Evolutionary conservation across 2,888 invertebrate genomes (phyloP), one percentile per base, ranked within the genome.

Genomic region (Yponomeuta malinellus): DNA sequence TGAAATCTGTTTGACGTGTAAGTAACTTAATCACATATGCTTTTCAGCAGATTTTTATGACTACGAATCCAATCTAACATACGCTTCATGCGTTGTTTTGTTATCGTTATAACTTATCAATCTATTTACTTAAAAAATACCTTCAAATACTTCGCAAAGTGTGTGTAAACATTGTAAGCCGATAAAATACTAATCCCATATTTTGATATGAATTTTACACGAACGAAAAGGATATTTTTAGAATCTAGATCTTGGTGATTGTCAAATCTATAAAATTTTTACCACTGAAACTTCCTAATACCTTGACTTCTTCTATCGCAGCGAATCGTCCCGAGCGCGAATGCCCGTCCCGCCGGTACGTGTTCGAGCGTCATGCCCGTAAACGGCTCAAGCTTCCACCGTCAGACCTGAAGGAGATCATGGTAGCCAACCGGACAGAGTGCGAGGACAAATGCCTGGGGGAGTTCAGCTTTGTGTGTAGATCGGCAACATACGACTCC

Each of bases 391-490:
- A 97, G 82, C 92, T 97, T 37, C 96, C 96, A 15, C 90, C 95
- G 64, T 95, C 96, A 8, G 97, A 97, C 81, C 93, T 96, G 69
- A 97, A 97, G 84, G 97, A 97, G 89, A 95, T 97, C 65, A 95
- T 95, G 77, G 96, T 97, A 0, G 94, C 96, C 3, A 97, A 98
- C 85, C 93, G 97, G 73, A 97, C 96, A 3, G 97, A 97, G 78
- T 98, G 97, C 81, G 97, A 97, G 84, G 97, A 97, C 81, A 96
- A 96, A 81, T 98, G 98, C 81, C 86, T 98, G 73, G 97, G 96
- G 80, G 97, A 98, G 84, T 97, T 96, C 81, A 96, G 95, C 74
- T 97, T 97, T 81, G 96, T 97, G 3, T 98, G 98, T 79, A 95
- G 98, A 68, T 97, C 97, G 0, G 97, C 96, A 0, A 96, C 97